phyloP scores from a whole-genome alignment of 1,140 invertebrate genomes.

The Anadara kagoshimensis region DNA sequence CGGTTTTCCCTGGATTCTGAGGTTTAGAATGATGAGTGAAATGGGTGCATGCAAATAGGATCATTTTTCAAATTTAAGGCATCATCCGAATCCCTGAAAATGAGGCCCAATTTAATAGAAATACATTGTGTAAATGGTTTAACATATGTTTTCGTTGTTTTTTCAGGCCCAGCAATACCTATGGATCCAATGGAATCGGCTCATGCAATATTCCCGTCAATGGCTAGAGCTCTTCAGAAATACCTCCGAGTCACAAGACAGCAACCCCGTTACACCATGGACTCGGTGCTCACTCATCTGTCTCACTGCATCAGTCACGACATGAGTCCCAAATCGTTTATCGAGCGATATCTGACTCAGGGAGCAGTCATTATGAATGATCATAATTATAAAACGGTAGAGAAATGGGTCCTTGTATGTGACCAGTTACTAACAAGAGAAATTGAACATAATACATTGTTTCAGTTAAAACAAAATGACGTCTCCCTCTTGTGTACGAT shows the following conservation, averaged over 20 bases:
- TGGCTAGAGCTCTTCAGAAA: slow-evolving; percentile 96
- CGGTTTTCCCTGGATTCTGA: too few species aligned
- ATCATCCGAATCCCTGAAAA: too few species aligned
- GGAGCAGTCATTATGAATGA: slow-evolving; percentile 74
- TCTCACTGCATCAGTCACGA: slow-evolving; percentile 93
- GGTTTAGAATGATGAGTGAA: too few species aligned
- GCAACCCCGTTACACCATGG: slow-evolving; percentile 95
- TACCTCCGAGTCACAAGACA: slow-evolving; percentile 95
- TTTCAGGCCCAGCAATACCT: slow-evolving; percentile 77
- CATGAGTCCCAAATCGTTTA: slow-evolving; percentile 92
- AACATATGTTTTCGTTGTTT: background rate
- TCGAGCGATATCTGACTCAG: slow-evolving; percentile 79
- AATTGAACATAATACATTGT: slow-evolving; percentile 83
- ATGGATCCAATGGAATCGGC: slow-evolving; percentile 97
- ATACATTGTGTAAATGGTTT: too few species aligned
- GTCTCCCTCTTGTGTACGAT: slow-evolving; percentile 92
- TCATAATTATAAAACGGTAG: slow-evolving; percentile 58
- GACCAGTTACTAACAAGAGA: slow-evolving; percentile 91
- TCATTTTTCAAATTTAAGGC: too few species aligned
- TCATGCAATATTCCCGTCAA: slow-evolving; percentile 96
- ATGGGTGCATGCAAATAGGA: too few species aligned
- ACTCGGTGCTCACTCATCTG: slow-evolving; percentile 90
- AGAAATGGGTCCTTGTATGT: slow-evolving; percentile 93
- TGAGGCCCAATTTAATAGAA: too few species aligned
- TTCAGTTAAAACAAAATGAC: slow-evolving; percentile 95